These are phyloP conservation scores for Palaemon carinicauda DNA, from an alignment of 1,140 invertebrate species.

Conservation along the genomic window DNA sequence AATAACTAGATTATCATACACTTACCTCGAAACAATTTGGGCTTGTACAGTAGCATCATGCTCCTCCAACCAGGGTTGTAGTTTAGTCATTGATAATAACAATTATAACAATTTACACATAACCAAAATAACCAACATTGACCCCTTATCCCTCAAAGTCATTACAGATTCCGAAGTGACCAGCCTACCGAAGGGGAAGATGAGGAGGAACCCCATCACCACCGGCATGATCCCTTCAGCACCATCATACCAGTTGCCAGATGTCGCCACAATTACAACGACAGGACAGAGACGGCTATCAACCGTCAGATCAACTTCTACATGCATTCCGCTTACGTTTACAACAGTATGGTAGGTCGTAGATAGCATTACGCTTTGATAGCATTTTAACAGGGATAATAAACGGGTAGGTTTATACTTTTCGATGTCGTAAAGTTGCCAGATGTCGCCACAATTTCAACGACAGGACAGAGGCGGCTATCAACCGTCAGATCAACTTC, in stretches of 20 bases:
- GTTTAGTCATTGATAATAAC: too few species aligned
- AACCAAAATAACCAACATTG: not conserved
- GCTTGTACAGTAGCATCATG: too few species aligned
- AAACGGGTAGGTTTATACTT: too few species aligned
- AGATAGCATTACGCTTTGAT: not conserved
- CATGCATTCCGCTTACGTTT: constrained; percentile 70
- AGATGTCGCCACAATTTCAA: too few species aligned
- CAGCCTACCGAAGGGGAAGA: not conserved
- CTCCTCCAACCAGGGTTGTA: too few species aligned
- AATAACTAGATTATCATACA: too few species aligned
- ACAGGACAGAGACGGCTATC: constrained; percentile 68
- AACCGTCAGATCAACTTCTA: constrained; percentile 74
- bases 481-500: too few species aligned
- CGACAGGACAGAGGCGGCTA: too few species aligned
- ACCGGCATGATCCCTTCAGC: not conserved
- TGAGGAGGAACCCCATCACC: not conserved
- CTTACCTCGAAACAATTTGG: too few species aligned
- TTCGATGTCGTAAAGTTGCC: too few species aligned
- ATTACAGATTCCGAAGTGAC: constrained; percentile 21
- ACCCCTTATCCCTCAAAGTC: not conserved
- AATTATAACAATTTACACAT: too few species aligned
- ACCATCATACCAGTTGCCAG: constrained; percentile 10
- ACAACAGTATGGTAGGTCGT: constrained; percentile 68
- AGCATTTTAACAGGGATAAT: not conserved
- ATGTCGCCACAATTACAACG: constrained; percentile 70